Base-by-base conservation (phyloP, 2,888 invertebrate species). In the Chrysina gloriosa region DNA sequence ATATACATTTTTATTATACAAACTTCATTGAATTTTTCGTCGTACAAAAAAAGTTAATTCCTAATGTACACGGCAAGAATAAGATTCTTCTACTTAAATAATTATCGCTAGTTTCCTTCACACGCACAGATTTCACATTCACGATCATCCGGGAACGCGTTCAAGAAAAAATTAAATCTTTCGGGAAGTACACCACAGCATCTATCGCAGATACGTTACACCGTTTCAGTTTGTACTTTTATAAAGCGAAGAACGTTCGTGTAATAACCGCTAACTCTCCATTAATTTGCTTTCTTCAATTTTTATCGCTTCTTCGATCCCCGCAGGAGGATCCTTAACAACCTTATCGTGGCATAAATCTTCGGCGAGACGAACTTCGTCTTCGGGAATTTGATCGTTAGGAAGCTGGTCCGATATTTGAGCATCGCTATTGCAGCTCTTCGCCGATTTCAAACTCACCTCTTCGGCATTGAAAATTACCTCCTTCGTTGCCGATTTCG, bases 221-320 rank as follows among this genome's bases (percentile, higher is more conserved):
- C n/a, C 9, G 9, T 2, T 45, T 9, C 45, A 11, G 5, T 52
- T 52, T 52, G 52, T 52, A 31, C 52, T 52, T 52, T 34, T 7
- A 7, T n/a, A 29, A 52, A 29, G 9, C 9, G 3, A 7, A 25
- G 11, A 27, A 9, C 2, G 3, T n/a, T 16, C 3, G 2, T 29
- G 23, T 5, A 29, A 6, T 9, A 31, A 52, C 16, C 7, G 31
- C 19, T 52, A 19, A 0, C 19, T 52, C 9, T 11, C 52, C 4
- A 52, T 52, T 16, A 52, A 19, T 7, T 25, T 14, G 19, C 31
- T 52, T 29, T 52, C 52, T 52, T 52, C 52, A 16, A 52, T 16
- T 16, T 6, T 31, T 11, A 19, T 19, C 19, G n/a, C 9, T 52
- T 52, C 52, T 14, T 14, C 45, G 19, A 45, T 45, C 19, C 16